Conservation (phyloP, 2,888 invertebrate genomes). For the Drosophila flavopinicola region DNA sequence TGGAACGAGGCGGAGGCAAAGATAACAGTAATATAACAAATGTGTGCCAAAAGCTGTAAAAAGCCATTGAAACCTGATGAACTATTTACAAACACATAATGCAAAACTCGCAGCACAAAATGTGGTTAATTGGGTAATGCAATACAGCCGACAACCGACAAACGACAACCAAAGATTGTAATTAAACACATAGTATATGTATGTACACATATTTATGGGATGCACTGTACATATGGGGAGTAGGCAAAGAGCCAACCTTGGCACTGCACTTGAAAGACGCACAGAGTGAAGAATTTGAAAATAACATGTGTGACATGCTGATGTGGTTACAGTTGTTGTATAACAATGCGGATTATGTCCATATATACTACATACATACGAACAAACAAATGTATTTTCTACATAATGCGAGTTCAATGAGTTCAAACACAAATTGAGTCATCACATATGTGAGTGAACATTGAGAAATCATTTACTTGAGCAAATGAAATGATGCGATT, state of each 20-base stretch:
- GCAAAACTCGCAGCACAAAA: slow-evolving; percentile 5
- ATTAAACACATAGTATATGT: slow-evolving; percentile 3
- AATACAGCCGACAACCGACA: slow-evolving; percentile 18
- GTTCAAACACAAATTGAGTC: slow-evolving; percentile 69
- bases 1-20: slow-evolving; percentile 2
- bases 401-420: slow-evolving; percentile 48
- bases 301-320: slow-evolving; percentile 1
- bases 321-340: slow-evolving; percentile 16
- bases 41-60: slow-evolving; percentile 36
- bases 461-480: slow-evolving; percentile 22
- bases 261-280: slow-evolving; percentile 17
- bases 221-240: slow-evolving; percentile 6
- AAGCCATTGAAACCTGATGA: slow-evolving; percentile 42
- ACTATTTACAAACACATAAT: slow-evolving; percentile 22
- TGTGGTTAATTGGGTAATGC: slow-evolving; percentile 43
- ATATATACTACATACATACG: background rate
- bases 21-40: slow-evolving; percentile 34
- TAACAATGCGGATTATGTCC: slow-evolving; percentile 12
- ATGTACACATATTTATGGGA: background rate
- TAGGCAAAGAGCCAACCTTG: slow-evolving; percentile 49
- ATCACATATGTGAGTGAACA: slow-evolving; percentile 43
- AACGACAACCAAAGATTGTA: background rate
- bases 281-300: slow-evolving; percentile 6
- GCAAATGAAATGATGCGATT: slow-evolving; percentile 11
- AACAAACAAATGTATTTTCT: background rate